A percentile compares a stretch with the other conserved stretches of the same genome.
Conservation (phyloP, 2,113 vertebrate species). For the Taurulus bubalis region DNA sequence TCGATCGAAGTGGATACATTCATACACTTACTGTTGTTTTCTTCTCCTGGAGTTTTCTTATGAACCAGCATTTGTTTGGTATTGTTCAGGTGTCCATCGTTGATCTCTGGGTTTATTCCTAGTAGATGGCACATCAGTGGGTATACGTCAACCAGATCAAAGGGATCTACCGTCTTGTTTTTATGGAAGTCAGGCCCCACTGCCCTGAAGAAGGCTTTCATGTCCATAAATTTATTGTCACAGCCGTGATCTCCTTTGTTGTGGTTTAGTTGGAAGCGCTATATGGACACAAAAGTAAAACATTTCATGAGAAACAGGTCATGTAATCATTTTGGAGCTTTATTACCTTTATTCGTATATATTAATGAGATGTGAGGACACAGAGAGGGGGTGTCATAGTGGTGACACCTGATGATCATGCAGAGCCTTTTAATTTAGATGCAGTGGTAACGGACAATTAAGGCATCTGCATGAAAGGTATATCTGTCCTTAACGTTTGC, state of each 20-base stretch:
- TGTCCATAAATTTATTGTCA: conserved; percentile 84
- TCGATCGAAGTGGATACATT: neutral
- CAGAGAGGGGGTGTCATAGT: neutral
- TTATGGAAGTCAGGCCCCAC: conserved; percentile 87
- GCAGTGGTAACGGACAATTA: neutral
- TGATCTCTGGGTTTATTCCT: conserved; percentile 84
- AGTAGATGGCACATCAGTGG: conserved; percentile 89
- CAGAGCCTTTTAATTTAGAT: neutral
- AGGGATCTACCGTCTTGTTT: conserved; percentile 84
- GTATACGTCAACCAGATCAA: conserved; percentile 88
- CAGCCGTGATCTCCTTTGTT: conserved; percentile 89
- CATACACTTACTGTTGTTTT: conserved; percentile 75
- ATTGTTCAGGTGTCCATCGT: conserved; percentile 82
- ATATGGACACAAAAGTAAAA: neutral
- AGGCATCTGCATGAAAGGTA: neutral
- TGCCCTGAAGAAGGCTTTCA: conserved; percentile 91
- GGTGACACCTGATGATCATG: neutral
- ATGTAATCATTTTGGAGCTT: neutral
- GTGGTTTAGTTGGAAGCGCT: conserved; percentile 84
- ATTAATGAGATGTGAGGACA: neutral
- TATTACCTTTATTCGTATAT: no score
- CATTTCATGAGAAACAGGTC: neutral
- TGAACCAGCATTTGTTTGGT: conserved; percentile 59
- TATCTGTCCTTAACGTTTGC: neutral
- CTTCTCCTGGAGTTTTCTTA: conserved; percentile 8